Evolutionary conservation across 2,888 invertebrate species (phyloP).

Genomic region (Tubulanus polymorphus): DNA sequence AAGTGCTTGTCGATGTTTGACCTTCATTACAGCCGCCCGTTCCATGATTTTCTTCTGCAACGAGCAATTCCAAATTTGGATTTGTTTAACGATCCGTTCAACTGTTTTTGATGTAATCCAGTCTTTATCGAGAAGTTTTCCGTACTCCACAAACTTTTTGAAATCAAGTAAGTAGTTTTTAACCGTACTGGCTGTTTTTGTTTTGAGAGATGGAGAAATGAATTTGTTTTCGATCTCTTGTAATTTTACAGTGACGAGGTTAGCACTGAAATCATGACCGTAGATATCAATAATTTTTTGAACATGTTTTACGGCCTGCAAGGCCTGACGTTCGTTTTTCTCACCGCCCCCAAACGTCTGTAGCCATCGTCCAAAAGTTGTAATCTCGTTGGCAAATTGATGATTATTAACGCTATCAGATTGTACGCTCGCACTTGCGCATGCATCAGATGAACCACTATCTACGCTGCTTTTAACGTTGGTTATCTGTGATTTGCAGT

Average conservation of each 20-base stretch:
- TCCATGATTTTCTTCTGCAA: background rate
- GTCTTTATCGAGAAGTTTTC: background rate
- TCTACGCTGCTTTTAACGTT: background rate
- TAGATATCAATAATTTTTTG: background rate
- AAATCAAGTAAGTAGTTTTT: constrained; percentile 1
- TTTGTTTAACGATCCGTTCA: background rate
- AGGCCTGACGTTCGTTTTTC: background rate
- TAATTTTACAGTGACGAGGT: background rate
- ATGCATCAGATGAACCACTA: background rate
- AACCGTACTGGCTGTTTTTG: background rate
- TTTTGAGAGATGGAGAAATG: background rate
- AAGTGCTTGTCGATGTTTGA: background rate
- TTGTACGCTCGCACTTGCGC: background rate
- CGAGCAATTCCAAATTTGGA: background rate
- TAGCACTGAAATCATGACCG: background rate
- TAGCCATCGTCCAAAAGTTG: background rate
- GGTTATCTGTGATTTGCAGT: background rate
- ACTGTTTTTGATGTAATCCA: background rate
- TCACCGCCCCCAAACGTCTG: background rate
- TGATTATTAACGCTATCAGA: background rate
- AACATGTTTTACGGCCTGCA: background rate
- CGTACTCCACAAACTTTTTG: background rate
- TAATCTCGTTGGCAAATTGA: background rate
- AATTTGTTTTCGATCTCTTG: background rate
- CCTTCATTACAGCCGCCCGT: background rate